phyloP scores from a whole-genome alignment of 2,113 vertebrate species.

The Egretta garzetta region DNA sequence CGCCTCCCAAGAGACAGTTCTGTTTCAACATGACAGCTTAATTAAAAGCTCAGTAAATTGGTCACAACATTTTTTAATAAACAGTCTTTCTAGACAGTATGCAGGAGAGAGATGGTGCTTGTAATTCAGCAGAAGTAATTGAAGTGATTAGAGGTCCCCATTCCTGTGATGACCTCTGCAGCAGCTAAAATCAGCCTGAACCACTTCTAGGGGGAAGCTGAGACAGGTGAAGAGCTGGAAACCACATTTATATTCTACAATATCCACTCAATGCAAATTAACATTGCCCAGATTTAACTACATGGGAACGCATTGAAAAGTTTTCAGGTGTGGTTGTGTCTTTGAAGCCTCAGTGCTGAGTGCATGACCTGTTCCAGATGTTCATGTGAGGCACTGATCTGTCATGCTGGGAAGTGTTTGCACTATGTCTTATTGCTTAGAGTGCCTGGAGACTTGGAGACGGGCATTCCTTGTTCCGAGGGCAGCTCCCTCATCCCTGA shows the following conservation, averaged over 20 bases:
- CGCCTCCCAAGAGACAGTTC: neutral
- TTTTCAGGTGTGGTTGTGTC: neutral
- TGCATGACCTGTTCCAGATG: neutral
- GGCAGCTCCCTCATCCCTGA: neutral
- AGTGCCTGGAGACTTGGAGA: neutral
- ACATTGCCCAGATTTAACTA: neutral
- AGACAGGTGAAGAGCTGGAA: neutral
- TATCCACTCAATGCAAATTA: neutral
- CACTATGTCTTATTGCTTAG: rapidly evolving
- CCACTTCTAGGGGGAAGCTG: neutral
- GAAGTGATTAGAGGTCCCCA: neutral
- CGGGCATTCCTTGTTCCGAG: neutral
- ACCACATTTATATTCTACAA: too few species aligned
- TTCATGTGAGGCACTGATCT: neutral
- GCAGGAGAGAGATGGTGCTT: neutral
- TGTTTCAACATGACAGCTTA: conserved; percentile 2
- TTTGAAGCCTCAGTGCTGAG: neutral
- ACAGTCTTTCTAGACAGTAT: neutral
- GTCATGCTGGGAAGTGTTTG: neutral
- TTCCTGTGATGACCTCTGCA: neutral
- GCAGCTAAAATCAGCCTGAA: neutral
- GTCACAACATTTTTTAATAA: neutral
- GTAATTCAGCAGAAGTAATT: neutral
- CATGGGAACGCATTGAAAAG: rapidly evolving
- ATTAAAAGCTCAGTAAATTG: conserved; percentile 29